Base-by-base conservation (phyloP, 2,888 invertebrate species). In the Alcis repandata region DNA sequence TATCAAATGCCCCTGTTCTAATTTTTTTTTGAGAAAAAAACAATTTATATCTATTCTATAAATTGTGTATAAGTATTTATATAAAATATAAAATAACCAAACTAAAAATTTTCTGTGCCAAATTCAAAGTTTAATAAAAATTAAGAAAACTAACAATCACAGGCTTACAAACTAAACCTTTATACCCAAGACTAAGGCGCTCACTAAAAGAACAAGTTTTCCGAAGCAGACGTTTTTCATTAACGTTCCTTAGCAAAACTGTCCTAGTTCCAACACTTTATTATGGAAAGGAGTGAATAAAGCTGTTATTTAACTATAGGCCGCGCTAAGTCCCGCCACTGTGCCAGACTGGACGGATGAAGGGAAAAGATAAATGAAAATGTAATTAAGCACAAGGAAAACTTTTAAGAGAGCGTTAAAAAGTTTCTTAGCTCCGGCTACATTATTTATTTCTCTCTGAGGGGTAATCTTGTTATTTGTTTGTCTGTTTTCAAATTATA, bases 281-380 rank as follows among this genome's bases (percentile, higher is more conserved):
- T 62, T 65, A 62, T 58, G 56, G 59, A 51, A 61, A 58, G 40
- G 59, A 68, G 40, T 56, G 51, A 63, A 63, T 56, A 51, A 73
- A 77, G 69, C 71, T 72, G 65, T 72, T 72, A 72, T 71, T 78
- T 73, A 71, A 74, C 76, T 72, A 74, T 79, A 77, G 73, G 76
- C 74, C 68, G 70, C 32, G 51, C 41, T 51, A 77, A 79, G 78
- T 83, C 74, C n/a, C 65, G 74, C 75, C 74, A 67, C 71, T 72
- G 53, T 38, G 53, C 62, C 48, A 72, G 78, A 65, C 73, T 76
- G 79, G 77, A 81, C 77, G 79, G 79, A 84, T 78, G 80, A 84
- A 82, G 82, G 79, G 78, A 80, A 87, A 90, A 90, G 88, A 89
- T 89, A 89, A 90, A 90, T 91, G 89, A 90, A 90, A 91, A 88